Percentiles rank a stretch among this genome's conserved stretches.
Conservation (phyloP, 1,140 invertebrate genomes). For the Ericerus pela region DNA sequence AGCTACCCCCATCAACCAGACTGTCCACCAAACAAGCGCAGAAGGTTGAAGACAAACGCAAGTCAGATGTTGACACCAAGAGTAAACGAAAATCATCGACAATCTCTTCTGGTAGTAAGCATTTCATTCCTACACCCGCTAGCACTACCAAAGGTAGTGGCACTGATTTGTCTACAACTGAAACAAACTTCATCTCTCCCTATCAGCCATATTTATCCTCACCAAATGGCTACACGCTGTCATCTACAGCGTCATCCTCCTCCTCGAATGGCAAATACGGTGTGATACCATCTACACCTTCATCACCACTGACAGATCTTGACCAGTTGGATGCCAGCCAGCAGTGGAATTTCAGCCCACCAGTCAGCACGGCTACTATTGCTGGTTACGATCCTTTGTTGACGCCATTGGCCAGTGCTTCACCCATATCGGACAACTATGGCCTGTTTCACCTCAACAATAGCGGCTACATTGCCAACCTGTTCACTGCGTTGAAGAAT, state of each 20-base stretch:
- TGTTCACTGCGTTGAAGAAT: not conserved
- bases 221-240: no score
- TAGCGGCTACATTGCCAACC: not conserved
- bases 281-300: no score
- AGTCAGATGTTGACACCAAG: no score
- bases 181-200: no score
- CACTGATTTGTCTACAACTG: no score
- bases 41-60: slow-evolving; percentile 6
- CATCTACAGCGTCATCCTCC: not conserved
- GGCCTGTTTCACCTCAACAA: slow-evolving; percentile 2
- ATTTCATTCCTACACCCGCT: no score
- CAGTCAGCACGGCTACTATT: slow-evolving; percentile 24
- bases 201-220: no score
- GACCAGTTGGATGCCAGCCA: slow-evolving; percentile 15
- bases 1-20: slow-evolving; percentile 47
- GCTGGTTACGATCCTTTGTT: not conserved
- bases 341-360: slow-evolving; percentile 21
- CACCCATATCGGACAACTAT: not conserved
- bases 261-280: slow-evolving; percentile 10
- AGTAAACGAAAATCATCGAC: no score
- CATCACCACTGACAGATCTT: slow-evolving; percentile 16
- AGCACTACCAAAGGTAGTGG: no score
- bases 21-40: slow-evolving; percentile 15
- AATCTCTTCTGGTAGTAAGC: no score
- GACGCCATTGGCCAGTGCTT: not conserved